These are phyloP conservation scores for Echinometra lucunter DNA, from an alignment of 53 echinoderm and acorn worm genomes.

Conservation along the genomic window DNA sequence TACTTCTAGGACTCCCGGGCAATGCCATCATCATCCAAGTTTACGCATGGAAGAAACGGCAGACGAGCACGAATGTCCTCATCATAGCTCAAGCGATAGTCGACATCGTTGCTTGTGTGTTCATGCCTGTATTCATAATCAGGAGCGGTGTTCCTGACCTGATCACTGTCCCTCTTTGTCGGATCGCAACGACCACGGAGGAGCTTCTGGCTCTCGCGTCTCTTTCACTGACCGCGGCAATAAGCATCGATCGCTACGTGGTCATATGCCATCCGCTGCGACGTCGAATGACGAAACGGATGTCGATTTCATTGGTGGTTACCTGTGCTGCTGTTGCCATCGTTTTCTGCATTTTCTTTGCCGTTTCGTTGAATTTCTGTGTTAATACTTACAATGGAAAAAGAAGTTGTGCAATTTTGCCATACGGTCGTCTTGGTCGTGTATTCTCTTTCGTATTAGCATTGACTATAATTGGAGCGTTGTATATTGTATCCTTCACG, in stretches of 20 bases:
- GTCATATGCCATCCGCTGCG: conserved; percentile 40
- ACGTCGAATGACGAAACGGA: neutral
- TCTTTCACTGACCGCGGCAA: conserved; percentile 3
- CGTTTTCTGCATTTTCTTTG: neutral
- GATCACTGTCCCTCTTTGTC: conserved; percentile 43
- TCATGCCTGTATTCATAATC: neutral
- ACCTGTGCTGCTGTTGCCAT: neutral
- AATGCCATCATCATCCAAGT: conserved; percentile 12
- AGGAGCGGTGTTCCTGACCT: neutral
- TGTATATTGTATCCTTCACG: neutral
- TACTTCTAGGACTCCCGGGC: conserved; percentile 20
- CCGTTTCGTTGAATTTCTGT: neutral
- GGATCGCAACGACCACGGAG: neutral
- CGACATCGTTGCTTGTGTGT: conserved; percentile 31
- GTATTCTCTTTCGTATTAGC: neutral
- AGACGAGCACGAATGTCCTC: conserved; percentile 54
- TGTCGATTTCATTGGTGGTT: neutral
- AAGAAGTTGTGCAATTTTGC: too few species aligned
- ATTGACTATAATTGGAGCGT: too few species aligned
- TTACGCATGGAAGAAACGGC: conserved; percentile 33
- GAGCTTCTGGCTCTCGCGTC: neutral
- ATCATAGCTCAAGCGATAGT: conserved; percentile 42
- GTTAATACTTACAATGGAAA: too few species aligned
- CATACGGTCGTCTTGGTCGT: neutral
- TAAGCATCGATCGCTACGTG: conserved; percentile 59